phyloP scores from a whole-genome alignment of 2,888 invertebrate genomes.

The Sarcophaga subvicina region DNA sequence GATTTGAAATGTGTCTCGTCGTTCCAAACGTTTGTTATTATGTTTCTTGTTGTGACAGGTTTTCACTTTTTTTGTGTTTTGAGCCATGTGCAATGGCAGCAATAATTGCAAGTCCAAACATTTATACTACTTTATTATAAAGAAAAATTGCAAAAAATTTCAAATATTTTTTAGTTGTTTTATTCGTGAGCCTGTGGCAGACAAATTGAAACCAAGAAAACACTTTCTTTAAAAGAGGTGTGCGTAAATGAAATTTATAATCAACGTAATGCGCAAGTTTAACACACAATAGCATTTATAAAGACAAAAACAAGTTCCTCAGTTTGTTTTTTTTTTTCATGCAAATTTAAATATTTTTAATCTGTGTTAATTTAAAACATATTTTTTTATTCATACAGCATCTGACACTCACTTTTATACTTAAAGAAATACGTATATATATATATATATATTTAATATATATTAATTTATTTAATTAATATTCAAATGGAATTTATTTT shows the following conservation, averaged over 20 bases:
- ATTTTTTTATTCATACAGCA: conserved; percentile 12
- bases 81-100: conserved; percentile 26
- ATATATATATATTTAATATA: background rate
- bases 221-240: conserved; percentile 56
- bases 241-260: conserved; percentile 11
- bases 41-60: conserved; percentile 55
- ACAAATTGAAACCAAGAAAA: conserved; percentile 44
- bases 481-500: conserved; percentile 11
- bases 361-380: too few relatives aligned
- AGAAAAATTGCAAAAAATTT: conserved; percentile 40
- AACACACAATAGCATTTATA: too few relatives aligned
- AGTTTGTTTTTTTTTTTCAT: background rate
- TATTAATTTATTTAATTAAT: background rate
- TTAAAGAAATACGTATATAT: background rate
- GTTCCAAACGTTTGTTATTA: background rate
- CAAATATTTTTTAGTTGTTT: background rate
- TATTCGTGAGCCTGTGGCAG: conserved; percentile 11
- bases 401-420: conserved; percentile 46
- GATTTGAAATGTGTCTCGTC: conserved; percentile 38
- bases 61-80: conserved; percentile 61
- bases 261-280: too few relatives aligned
- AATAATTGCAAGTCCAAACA: conserved; percentile 56
- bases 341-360: too few relatives aligned
- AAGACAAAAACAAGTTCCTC: background rate
- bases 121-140: conserved; percentile 31